These are phyloP conservation scores for Stenolophus ochropezus DNA, from an alignment of 2,888 invertebrate genomes.

Conservation along the genomic window DNA sequence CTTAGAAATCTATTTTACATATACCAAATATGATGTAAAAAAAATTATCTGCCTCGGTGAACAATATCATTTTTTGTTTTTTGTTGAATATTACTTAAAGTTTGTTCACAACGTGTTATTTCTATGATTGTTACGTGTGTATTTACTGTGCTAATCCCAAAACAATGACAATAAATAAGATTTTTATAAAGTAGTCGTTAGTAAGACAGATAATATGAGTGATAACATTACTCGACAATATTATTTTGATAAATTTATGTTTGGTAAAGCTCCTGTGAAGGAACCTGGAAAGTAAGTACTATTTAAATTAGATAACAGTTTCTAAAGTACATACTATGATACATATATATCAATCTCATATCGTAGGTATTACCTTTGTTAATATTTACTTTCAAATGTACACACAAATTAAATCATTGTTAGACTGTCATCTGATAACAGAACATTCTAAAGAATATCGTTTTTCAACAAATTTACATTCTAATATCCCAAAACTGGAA, in stretches of 20 bases:
- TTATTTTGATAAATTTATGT: slow-evolving; percentile 41
- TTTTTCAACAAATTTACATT: too few species aligned
- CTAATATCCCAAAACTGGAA: too few species aligned
- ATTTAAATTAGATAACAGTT: slow-evolving; percentile 44
- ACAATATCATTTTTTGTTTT: too few species aligned
- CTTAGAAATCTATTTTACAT: too few species aligned
- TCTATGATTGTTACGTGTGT: background rate
- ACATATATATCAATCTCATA: slow-evolving; percentile 21
- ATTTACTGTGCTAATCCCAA: background rate
- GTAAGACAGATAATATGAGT: slow-evolving; percentile 1
- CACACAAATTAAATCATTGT: slow-evolving; percentile 13
- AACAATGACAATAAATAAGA: background rate
- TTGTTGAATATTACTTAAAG: too few species aligned
- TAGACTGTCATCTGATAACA: background rate
- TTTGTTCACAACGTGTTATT: too few species aligned
- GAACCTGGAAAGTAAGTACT: slow-evolving; percentile 19
- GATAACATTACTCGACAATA: slow-evolving; percentile 36
- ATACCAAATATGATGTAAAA: too few species aligned
- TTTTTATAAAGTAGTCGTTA: background rate
- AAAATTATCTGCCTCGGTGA: too few species aligned
- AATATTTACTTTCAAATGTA: slow-evolving; percentile 23
- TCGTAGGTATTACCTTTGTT: slow-evolving; percentile 10
- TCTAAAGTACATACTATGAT: background rate
- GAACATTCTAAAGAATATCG: too few species aligned
- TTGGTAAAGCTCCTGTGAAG: slow-evolving; percentile 26